Conservation (phyloP, 2,113 vertebrate species). For the Raja brachyura region DNA sequence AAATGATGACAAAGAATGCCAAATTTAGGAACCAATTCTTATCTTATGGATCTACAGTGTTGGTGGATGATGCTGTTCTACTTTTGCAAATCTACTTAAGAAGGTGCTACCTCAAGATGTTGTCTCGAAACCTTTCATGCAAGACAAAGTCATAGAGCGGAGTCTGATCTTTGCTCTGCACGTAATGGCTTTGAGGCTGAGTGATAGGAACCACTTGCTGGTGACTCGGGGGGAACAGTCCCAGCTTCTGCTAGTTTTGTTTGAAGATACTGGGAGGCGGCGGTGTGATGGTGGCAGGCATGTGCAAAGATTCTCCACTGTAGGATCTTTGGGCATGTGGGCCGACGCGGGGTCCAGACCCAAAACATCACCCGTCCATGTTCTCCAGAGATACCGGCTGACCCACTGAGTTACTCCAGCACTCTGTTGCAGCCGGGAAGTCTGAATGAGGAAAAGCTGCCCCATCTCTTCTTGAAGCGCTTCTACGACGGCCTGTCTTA, state of each 20-base stretch:
- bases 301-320: too few relatives aligned
- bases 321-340: too few relatives aligned
- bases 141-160: too few relatives aligned
- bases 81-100: background rate
- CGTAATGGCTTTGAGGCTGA: background rate
- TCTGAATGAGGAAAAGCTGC: conserved; percentile 52
- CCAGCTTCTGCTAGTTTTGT: background rate
- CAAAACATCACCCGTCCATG: too few relatives aligned
- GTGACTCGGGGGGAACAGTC: background rate
- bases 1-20: background rate
- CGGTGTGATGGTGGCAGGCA: background rate
- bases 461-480: conserved; percentile 60
- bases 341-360: too few relatives aligned
- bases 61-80: background rate
- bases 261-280: background rate
- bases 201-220: background rate
- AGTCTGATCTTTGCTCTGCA: too few relatives aligned
- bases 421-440: conserved; percentile 50
- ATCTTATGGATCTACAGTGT: background rate
- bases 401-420: background rate
- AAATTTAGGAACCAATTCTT: background rate
- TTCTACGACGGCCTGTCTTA: conserved; percentile 67
- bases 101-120: background rate
- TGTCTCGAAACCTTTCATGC: background rate
- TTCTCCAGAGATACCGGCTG: too few relatives aligned